Conservation (phyloP, 2,888 invertebrate species). For the Nysson spinosus region DNA sequence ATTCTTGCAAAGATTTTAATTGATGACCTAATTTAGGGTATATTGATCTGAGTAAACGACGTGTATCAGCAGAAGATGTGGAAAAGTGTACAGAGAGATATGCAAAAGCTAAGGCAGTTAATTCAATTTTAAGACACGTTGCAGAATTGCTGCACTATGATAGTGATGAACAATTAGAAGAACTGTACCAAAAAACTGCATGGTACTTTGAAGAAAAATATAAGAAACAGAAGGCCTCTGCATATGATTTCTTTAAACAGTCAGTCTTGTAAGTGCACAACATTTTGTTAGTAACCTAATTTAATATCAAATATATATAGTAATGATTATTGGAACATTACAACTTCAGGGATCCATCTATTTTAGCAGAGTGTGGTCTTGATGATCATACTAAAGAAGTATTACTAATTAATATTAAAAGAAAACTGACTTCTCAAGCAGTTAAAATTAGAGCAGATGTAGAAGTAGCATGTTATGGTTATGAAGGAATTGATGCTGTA, state of each 20-base stretch:
- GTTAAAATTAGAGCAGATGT: constrained; percentile 96
- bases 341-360: constrained; percentile 89
- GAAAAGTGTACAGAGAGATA: constrained; percentile 99
- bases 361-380: constrained; percentile 96
- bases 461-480: constrained; percentile 96
- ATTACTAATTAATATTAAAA: constrained; percentile 94
- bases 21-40: constrained; percentile 83
- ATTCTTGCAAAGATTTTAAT: constrained; percentile 2
- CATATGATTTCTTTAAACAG: constrained; percentile 99
- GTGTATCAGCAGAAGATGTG: constrained; percentile 98
- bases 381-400: constrained; percentile 95
- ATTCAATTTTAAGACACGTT: constrained; percentile 97
- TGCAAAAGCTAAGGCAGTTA: constrained; percentile 98
- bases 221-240: constrained; percentile 95
- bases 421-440: constrained; percentile 98
- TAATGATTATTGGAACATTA: constrained; percentile 11
- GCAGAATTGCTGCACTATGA: constrained; percentile 96
- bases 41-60: constrained; percentile 99
- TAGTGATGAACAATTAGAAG: constrained; percentile 94
- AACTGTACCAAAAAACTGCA: constrained; percentile 96
- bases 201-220: constrained; percentile 99
- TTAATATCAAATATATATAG: too few relatives aligned
- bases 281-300: too few relatives aligned
- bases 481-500: constrained; percentile 99
- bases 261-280: constrained; percentile 89